Conservation (phyloP, 2,888 invertebrate species). For the Hirtodrosophila duncani region DNA sequence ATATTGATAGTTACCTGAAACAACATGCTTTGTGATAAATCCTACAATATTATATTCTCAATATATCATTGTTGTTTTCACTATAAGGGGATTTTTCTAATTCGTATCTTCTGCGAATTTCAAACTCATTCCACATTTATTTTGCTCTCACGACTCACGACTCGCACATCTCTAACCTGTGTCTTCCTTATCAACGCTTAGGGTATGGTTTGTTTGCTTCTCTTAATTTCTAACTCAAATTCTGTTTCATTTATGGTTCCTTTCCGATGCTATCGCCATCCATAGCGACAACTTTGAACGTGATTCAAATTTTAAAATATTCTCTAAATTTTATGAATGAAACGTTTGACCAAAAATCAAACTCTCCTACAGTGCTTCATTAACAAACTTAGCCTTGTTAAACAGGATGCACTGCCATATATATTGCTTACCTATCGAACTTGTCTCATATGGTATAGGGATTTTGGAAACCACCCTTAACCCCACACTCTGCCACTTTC, state of each 20-base stretch:
- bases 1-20: no score
- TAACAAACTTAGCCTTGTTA: conserved; percentile 20
- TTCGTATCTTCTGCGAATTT: no score
- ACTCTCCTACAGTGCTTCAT: conserved; percentile 36
- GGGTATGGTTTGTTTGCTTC: conserved; percentile 25
- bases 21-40: no score
- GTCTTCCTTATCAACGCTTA: no score
- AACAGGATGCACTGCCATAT: conserved; percentile 26
- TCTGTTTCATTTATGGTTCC: conserved; percentile 53
- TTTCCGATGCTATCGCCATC: conserved; percentile 50
- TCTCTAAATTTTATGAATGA: conserved; percentile 50
- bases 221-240: conserved; percentile 55
- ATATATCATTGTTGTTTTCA: no score
- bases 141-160: no score
- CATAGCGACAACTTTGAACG: conserved; percentile 43
- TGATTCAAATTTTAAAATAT: conserved; percentile 51
- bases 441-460: no score
- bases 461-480: neutral
- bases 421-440: neutral
- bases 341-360: conserved; percentile 19
- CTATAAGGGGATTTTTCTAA: no score
- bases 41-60: no score
- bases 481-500: neutral
- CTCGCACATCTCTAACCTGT: no score
- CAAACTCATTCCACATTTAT: no score